A percentile compares a stretch with the other conserved stretches of the same genome.
phyloP scores from a whole-genome alignment of 2,888 invertebrate species.

The Dastarcus helophoroides region DNA sequence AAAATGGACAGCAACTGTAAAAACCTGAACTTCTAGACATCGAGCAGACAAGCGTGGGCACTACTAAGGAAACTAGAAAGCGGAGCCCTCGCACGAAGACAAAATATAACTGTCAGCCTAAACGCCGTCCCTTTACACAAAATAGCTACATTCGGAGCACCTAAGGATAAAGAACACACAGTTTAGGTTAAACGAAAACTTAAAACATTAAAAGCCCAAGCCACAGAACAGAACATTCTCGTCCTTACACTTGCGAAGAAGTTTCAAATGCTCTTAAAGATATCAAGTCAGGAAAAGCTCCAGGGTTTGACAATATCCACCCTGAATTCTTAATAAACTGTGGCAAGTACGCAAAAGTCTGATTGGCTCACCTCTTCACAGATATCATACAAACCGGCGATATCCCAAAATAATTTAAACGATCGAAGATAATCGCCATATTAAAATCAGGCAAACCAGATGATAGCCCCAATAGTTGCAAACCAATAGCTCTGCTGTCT shows the following conservation, averaged over 20 bases:
- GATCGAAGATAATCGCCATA: conserved; percentile 8
- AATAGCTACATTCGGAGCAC: too few relatives aligned
- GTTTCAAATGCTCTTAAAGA: conserved; percentile 3
- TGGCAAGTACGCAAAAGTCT: conserved; percentile 5
- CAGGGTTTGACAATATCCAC: conserved; percentile 4
- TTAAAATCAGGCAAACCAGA: conserved; percentile 11
- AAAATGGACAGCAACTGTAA: too few relatives aligned
- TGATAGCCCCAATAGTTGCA: conserved; percentile 9
- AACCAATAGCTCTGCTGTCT: conserved; percentile 8
- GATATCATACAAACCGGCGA: conserved; percentile 5
- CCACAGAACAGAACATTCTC: too few relatives aligned
- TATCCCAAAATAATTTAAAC: conserved; percentile 6
- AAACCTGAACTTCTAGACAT: too few relatives aligned
- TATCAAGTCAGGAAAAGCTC: conserved; percentile 8
- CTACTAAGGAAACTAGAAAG: too few relatives aligned
- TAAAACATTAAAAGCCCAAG: too few relatives aligned
- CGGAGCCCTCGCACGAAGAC: too few relatives aligned
- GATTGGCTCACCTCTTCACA: conserved; percentile 6
- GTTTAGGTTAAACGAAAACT: too few relatives aligned
- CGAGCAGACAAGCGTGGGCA: too few relatives aligned
- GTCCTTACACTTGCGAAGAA: conserved; percentile 2
- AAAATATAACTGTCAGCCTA: too few relatives aligned
- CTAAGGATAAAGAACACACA: too few relatives aligned
- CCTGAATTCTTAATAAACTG: conserved; percentile 7
- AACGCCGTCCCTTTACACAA: too few relatives aligned